phyloP scores from a whole-genome alignment of 2,888 invertebrate genomes.

The Oxytorus armatus region DNA sequence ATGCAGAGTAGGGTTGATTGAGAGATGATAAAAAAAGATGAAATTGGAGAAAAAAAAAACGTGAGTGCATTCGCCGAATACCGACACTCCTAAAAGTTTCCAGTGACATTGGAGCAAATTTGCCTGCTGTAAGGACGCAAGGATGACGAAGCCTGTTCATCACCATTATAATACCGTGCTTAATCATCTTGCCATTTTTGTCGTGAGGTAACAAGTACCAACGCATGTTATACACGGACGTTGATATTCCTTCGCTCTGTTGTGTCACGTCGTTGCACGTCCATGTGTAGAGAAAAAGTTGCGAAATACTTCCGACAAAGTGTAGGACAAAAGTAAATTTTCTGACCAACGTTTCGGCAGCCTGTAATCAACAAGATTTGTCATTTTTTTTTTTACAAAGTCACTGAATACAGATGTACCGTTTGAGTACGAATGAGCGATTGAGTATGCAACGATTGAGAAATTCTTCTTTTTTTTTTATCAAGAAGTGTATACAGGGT shows the following conservation, averaged over 20 bases:
- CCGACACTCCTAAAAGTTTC: constrained; percentile 73
- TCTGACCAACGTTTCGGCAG: constrained; percentile 55
- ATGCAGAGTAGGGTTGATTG: not conserved
- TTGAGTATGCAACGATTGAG: too few relatives aligned
- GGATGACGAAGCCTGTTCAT: constrained; percentile 71
- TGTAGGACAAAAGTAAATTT: constrained; percentile 70
- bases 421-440: not conserved
- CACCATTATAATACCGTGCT: constrained; percentile 68
- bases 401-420: not conserved
- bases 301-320: constrained; percentile 69
- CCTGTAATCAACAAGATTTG: constrained; percentile 51
- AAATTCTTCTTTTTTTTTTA: too few relatives aligned
- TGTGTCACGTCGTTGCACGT: constrained; percentile 73
- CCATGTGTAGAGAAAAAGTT: constrained; percentile 74
- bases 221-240: constrained; percentile 69
- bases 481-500: too few relatives aligned
- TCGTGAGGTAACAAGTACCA: constrained; percentile 73
- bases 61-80: not conserved
- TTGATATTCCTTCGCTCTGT: constrained; percentile 69
- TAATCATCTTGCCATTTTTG: constrained; percentile 67
- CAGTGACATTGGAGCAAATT: constrained; percentile 73
- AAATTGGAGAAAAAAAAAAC: not conserved
- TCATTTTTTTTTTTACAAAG: not conserved
- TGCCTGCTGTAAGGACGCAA: constrained; percentile 73
- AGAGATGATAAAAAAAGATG: not conserved